Conservation (phyloP, 2,113 vertebrate species). For the Sprattus sprattus region DNA sequence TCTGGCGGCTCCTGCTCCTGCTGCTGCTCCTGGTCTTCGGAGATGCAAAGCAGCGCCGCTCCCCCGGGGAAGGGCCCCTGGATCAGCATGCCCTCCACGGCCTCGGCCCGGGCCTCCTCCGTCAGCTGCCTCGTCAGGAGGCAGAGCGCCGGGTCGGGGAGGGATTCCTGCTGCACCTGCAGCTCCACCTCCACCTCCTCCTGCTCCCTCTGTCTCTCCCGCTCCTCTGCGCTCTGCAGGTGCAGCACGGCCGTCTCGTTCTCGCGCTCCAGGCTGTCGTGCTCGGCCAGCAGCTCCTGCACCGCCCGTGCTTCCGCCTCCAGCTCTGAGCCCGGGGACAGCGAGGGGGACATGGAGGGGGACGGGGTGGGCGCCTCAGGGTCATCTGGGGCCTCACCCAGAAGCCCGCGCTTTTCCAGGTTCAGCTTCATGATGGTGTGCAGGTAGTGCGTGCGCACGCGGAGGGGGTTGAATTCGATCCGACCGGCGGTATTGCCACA, state of each 20-base stretch:
- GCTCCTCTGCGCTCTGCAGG: slow-evolving; percentile 90
- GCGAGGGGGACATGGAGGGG: slow-evolving; percentile 50
- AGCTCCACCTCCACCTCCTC: slow-evolving; percentile 66
- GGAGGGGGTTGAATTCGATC: slow-evolving; percentile 94
- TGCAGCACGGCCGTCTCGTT: slow-evolving; percentile 91
- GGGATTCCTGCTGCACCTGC: slow-evolving; percentile 42
- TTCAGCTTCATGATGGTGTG: slow-evolving; percentile 98
- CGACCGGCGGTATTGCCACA: slow-evolving; percentile 88
- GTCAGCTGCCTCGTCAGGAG: slow-evolving; percentile 71
- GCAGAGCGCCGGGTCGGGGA: slow-evolving; percentile 67
- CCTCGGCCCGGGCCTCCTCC: slow-evolving; percentile 61
- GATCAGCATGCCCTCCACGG: slow-evolving; percentile 74
- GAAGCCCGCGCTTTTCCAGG: slow-evolving; percentile 82
- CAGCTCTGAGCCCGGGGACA: slow-evolving; percentile 58
- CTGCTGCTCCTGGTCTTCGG: slow-evolving; percentile 68
- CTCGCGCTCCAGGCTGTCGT: slow-evolving; percentile 76
- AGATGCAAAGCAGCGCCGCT: slow-evolving; percentile 82
- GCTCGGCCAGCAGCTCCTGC: slow-evolving; percentile 64
- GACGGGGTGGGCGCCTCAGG: slow-evolving; percentile 36
- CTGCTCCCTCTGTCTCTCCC: slow-evolving; percentile 84
- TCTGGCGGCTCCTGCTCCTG: slow-evolving; percentile 20
- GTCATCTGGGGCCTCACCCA: slow-evolving; percentile 53
- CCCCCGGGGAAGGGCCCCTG: slow-evolving; percentile 83
- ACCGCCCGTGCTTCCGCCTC: slow-evolving; percentile 58
- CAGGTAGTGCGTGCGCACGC: slow-evolving; percentile 94